Base-by-base conservation (phyloP, 2,113 vertebrate species). In the Maccullochella peelii region DNA sequence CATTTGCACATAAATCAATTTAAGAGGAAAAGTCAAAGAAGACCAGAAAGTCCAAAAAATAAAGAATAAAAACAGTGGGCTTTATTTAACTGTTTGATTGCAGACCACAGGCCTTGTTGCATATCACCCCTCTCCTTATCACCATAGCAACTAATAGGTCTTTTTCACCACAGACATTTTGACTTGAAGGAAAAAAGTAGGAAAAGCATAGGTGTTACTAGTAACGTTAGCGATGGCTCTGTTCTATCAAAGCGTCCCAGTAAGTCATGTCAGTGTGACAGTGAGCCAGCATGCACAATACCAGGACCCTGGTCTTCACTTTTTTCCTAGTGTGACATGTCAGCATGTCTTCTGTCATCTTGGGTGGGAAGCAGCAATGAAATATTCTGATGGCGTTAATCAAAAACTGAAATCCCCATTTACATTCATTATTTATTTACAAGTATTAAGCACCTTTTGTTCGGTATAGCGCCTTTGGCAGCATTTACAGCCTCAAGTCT, bases 251-350 rank as follows among this genome's bases (percentile, higher is more conserved):
- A 83, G 66, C 50, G 74, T 66, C 63, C 15, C 77, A 44, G 6
- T 63, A 18, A 78, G 33, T 33, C 33, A 33, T 33, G 33, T 4
- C 33, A 33, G 27, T 47, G 25, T 74, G 3, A 52, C 23, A 52
- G 61, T 73, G 62, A 82, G 49, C 10, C 72, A 63, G 36, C 50
- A 2, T 27, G 57, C 30, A 44, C 49, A 18, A 55, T 30, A 27
- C 18, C 16, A 16, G 20, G 6, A 57, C 8, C 15, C n/a, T 21
- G 42, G 79, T 27, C 65, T 58, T 61, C 15, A 76, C n/a, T n/a
- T 76, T 75, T 20, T 25, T 52, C 68, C 21, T 30, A 49, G 18
- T 75, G 55, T 75, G 85, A 70, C 59, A 47, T 66, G 77, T 65
- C 78, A 50, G 50, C 63, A 9, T 25, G 27, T 36, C n/a, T 42